Base-by-base conservation (phyloP, 2,888 invertebrate genomes). In the Plemyria rubiginata region DNA sequence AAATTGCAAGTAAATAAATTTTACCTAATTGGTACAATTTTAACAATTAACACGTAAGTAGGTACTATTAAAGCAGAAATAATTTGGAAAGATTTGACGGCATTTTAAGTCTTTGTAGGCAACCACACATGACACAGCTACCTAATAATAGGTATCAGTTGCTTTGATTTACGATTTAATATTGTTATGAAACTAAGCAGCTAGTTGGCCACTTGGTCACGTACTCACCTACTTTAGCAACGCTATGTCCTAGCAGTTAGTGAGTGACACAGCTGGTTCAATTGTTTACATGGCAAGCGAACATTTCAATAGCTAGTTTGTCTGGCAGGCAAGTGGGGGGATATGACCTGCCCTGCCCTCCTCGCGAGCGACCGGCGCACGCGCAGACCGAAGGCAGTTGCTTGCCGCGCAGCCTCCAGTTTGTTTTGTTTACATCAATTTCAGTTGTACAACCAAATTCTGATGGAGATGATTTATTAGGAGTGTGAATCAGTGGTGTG, bases 381-480 rank as follows among this genome's bases (percentile, higher is more conserved):
- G 90, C 90, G 91, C 91, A 88, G 78, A 81, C 78, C 79, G 79
- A 75, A 85, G 87, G 88, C 90, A 91, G 92, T 90, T 85, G 89
- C 82, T 79, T 84, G 87, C 85, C 88, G 89, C 87, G 86, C 90
- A 90, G 90, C 91, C 92, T 92, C 90, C 86, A 84, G 86, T 85
- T 92, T 92, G 90, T 92, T 85, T 92, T 92, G 90, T 92, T 92
- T 89, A 91, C 89, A 86, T 75, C 76, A 72, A 77, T 70, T 63
- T 59, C 60, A 66, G 68, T 66, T 56, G 65, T 58, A 43, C 46
- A 54, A 36, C 50, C 52, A 45, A 57, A 49, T 48, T 49, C 40
- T 50, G 29, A 11, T 38, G 2, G 36, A 59, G 28, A 54, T 63
- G 65, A 70, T 62, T 63, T 60, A 61, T 46, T 51, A 46, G 55